phyloP scores from a whole-genome alignment of 2,797 vertebrate genomes.

The Peromyscus aztecus region DNA sequence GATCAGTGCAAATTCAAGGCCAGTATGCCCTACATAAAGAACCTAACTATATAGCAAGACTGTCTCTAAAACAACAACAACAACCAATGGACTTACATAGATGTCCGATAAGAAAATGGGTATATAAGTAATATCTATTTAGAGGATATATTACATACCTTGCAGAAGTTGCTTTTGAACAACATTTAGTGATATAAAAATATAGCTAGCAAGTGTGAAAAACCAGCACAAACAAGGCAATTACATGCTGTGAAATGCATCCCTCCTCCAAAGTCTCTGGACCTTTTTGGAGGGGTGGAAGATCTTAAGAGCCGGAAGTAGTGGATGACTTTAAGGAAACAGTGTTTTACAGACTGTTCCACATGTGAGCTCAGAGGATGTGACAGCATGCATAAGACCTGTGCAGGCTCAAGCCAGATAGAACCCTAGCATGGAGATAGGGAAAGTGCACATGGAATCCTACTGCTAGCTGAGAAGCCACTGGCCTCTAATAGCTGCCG shows the following conservation, averaged over 20 bases:
- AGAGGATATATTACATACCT: slow-evolving; percentile 38
- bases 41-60: not conserved
- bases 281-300: not conserved
- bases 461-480: not conserved
- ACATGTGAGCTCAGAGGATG: not conserved
- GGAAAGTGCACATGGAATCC: not conserved
- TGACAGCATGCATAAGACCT: not conserved
- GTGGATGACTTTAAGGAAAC: not conserved
- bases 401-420: not conserved
- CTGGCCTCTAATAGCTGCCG: not conserved
- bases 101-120: slow-evolving; percentile 34
- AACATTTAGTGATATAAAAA: slow-evolving; percentile 55
- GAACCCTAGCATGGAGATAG: no score
- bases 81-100: slow-evolving; percentile 12
- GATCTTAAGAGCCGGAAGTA: not conserved
- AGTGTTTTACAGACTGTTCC: not conserved
- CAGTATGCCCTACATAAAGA: not conserved
- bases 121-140: slow-evolving; percentile 41
- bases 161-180: slow-evolving; percentile 44
- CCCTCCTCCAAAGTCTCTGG: not conserved
- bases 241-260: slow-evolving; percentile 51
- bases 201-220: slow-evolving; percentile 25
- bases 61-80: not conserved
- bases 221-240: slow-evolving; percentile 15
- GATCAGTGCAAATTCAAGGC: not conserved